phyloP scores from a whole-genome alignment of 2,888 invertebrate species.

The Limenitis camilla region DNA sequence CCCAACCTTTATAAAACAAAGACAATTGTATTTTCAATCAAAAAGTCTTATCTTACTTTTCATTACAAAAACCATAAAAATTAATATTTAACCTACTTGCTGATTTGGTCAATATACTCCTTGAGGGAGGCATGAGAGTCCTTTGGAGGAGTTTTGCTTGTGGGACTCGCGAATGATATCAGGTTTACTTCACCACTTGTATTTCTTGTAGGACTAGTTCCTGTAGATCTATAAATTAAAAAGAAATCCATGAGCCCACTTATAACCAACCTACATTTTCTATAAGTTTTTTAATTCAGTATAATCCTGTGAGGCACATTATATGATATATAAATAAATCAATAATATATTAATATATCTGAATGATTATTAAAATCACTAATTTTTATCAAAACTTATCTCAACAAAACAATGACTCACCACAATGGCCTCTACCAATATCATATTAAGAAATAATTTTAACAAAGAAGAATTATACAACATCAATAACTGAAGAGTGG shows the following conservation, averaged over 20 bases:
- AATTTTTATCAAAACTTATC: constrained; percentile 8
- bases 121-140: constrained; percentile 72
- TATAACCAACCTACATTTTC: background rate
- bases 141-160: constrained; percentile 62
- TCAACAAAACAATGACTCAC: background rate
- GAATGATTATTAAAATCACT: too few species aligned
- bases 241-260: background rate
- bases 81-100: constrained; percentile 48
- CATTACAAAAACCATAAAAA: constrained; percentile 13
- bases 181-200: constrained; percentile 70
- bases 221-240: constrained; percentile 47
- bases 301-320: too few species aligned
- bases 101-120: constrained; percentile 75
- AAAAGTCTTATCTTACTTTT: too few species aligned
- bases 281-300: too few species aligned
- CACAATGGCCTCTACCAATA: too few species aligned
- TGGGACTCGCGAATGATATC: constrained; percentile 82
- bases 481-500: too few species aligned
- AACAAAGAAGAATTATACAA: too few species aligned
- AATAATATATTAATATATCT: too few species aligned
- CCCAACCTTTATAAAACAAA: constrained; percentile 43
- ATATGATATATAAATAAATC: too few species aligned
- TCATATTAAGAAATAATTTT: too few species aligned
- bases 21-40: constrained; percentile 18
- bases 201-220: constrained; percentile 56